Evolutionary conservation across 1,140 invertebrate species (phyloP).

Genomic region (Heliconius congener): DNA sequence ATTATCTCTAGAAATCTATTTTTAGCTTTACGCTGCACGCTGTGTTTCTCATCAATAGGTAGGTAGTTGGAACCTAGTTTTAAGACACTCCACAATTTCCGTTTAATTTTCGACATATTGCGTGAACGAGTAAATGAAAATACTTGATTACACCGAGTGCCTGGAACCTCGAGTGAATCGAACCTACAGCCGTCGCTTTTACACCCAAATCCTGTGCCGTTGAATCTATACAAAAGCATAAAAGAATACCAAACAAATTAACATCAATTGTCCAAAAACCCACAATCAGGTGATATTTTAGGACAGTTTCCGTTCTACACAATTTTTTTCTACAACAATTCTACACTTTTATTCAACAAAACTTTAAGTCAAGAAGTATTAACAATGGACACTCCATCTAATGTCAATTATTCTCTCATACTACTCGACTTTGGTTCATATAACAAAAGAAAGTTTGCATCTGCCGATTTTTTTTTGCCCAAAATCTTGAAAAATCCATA

Average conservation of each 20-base stretch:
- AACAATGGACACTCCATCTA: conserved; percentile 39
- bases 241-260: background rate
- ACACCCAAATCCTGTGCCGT: no score
- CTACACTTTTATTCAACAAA: background rate
- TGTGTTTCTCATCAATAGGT: no score
- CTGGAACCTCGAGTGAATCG: no score
- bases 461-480: background rate
- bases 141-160: no score
- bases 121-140: no score
- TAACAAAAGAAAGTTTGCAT: conserved; percentile 25
- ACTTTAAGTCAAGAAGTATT: background rate
- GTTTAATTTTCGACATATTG: no score
- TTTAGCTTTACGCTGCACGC: no score
- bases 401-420: conserved; percentile 37
- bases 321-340: background rate
- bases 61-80: no score
- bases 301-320: conserved; percentile 9
- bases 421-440: conserved; percentile 32
- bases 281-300: background rate
- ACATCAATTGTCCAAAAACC: background rate
- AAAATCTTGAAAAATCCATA: conserved; percentile 29
- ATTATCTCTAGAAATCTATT: no score
- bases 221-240: background rate
- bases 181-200: no score
- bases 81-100: no score